Percentiles rank a stretch among this genome's conserved stretches.
phyloP scores from a whole-genome alignment of 2,797 vertebrate species.

The Lagorchestes hirsutus region DNA sequence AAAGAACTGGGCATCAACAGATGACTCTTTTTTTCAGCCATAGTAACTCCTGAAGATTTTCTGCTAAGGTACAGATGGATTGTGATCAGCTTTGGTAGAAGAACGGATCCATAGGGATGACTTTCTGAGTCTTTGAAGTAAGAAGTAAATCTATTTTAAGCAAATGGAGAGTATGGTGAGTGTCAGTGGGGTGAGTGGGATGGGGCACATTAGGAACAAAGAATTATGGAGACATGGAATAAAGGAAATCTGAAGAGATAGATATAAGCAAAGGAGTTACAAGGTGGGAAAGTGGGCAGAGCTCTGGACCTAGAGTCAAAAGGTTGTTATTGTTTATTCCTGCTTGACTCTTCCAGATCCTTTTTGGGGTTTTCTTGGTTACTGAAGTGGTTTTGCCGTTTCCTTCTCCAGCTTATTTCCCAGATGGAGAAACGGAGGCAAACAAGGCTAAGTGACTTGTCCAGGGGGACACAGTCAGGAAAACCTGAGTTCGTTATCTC shows the following conservation, averaged over 20 bases:
- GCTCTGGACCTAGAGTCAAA: not conserved
- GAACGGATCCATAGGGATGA: no score
- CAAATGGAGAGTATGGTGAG: not conserved
- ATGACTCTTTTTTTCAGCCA: no score
- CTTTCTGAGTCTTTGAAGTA: no score
- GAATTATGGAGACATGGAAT: not conserved
- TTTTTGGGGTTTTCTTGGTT: not conserved
- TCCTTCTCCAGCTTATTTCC: not conserved
- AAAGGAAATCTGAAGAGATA: not conserved
- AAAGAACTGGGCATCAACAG: no score
- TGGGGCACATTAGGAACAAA: not conserved
- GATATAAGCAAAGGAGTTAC: no score
- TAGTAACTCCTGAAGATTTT: no score
- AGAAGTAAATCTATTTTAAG: no score
- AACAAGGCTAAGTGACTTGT: not conserved
- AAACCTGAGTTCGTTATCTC: not conserved
- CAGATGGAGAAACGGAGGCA: not conserved
- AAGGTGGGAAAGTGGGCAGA: not conserved
- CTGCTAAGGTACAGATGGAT: no score
- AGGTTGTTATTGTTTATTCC: not conserved
- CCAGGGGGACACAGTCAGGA: not conserved
- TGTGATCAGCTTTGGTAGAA: no score
- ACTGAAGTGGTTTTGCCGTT: not conserved
- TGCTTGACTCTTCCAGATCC: not conserved
- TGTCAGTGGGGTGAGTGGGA: not conserved